Base-by-base conservation (phyloP, 2,797 vertebrate genomes). In the Catostomus latipinnis region DNA sequence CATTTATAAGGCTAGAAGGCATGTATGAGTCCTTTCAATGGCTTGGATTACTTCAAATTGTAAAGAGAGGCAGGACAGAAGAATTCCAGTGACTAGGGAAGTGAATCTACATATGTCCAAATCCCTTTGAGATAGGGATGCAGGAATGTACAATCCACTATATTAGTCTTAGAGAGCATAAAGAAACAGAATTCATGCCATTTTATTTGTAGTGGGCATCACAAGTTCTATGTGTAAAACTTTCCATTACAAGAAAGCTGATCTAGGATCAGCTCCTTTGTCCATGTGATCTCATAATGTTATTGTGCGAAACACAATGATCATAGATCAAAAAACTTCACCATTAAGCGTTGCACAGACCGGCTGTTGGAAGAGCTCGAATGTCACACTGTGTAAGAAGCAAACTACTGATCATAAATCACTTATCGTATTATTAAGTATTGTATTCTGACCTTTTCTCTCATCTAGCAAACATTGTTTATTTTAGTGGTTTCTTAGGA, bases 401-500 rank as follows among this genome's bases (percentile, higher is more conserved):
- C 46, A 58, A 73, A 68, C 13, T 13, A 66, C 7, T 22, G 8
- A 14, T 34, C 3, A 8, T 43, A 4, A 43, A 8, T 75, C 48
- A 75, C 58, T 50, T 9, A 71, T 45, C 34, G 4, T 72, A 75
- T n/a, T 45, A 65, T 34, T 53, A 68, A 46, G 46, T 71, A 70
- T 57, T 49, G 56, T 56, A 57, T 67, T 78, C 50, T 65, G 57
- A 72, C 81, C 71, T 68, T 49, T 69, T 77, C 75, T 78, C 62
- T 74, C 34, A 69, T 61, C 63, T 90, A 78, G 83, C 76, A 83
- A 84, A 82, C 70, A 80, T 60, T 73, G 71, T 81, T 83, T 74
- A 76, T 71, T 18, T 81, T 81, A 86, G 83, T 88, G 85, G 82
- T 86, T 80, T 83, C 65, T 78, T n/a, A 43, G 71, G 81, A 83